Base-by-base conservation (phyloP, 2,888 invertebrate genomes). In the Drosophila nigritarsus region DNA sequence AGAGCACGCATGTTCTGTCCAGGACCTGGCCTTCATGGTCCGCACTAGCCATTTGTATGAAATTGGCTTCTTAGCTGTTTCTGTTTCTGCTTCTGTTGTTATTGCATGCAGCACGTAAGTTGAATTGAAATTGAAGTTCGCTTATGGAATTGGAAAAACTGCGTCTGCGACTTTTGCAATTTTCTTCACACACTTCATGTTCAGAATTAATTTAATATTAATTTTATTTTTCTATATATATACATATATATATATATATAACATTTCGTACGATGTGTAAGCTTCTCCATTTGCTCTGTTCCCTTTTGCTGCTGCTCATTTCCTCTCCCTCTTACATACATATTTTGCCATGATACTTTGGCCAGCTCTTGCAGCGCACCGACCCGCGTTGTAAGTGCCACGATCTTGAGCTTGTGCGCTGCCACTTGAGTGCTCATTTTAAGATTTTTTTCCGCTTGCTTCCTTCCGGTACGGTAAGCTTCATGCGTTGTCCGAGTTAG, bases 171-270 rank as follows among this genome's bases (percentile, higher is more conserved):
- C 80, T 87, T 87, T 84, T 87, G 88, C 88, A 84, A 89, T 89
- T 89, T 89, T 85, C 89, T 80, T 82, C 82, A 82, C 87, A 84
- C 87, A 83, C 84, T 87, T 90, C 90, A 87, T 90, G 90, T 90
- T 79, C 89, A 83, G 87, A 90, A 87, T 90, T 87, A 87, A 87
- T 90, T 87, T 90, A 90, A 87, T 90, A 90, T 90, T 87, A 87
- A 87, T 87, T 87, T 87, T 88, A 87, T 89, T 87, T 88, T 78
- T 83, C 68, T 80, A 72, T 75, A 72, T 84, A 63, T 61, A 30
- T 68, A 30, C 6, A 20, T 60, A 49, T 54, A 59, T 53, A 9
- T 54, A 49, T 38, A 20, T 38, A 49, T 49, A 50, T 65, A 58
- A 58, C 69, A 70, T 66, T 69, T 71, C 76, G 60, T 71, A 56